Evolutionary conservation across 2,888 invertebrate species (phyloP).

Genomic region (Atethmia centrago): DNA sequence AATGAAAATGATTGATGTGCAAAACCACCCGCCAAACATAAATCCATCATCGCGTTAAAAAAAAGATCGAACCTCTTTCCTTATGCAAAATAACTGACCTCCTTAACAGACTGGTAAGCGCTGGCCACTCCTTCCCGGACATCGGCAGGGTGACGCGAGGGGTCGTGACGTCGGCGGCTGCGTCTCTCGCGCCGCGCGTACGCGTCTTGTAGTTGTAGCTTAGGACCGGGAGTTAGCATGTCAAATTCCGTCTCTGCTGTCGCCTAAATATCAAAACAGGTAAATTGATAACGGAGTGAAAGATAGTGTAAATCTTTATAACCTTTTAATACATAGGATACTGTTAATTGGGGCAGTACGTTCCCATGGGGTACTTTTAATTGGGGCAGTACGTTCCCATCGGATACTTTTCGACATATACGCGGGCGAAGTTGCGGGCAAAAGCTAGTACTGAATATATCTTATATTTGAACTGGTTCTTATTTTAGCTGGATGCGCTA

Average conservation of each 20-base stretch:
- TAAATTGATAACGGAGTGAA: slow-evolving; percentile 91
- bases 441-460: neutral
- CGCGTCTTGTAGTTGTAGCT: slow-evolving; percentile 91
- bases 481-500: too few species aligned
- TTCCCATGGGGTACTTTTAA: too few species aligned
- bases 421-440: too few species aligned
- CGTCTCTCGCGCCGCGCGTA: slow-evolving; percentile 86
- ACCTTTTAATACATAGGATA: too few species aligned
- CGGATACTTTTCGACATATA: too few species aligned
- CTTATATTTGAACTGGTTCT: neutral
- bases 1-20: neutral
- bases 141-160: slow-evolving; percentile 95
- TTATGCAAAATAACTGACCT: slow-evolving; percentile 90
- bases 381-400: too few species aligned
- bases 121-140: slow-evolving; percentile 98
- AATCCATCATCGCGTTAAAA: neutral
- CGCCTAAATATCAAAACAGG: slow-evolving; percentile 89
- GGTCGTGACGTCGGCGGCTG: slow-evolving; percentile 92
- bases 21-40: neutral
- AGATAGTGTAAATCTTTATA: neutral
- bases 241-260: slow-evolving; percentile 98
- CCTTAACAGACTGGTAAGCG: slow-evolving; percentile 96
- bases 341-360: too few species aligned
- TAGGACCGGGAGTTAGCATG: slow-evolving; percentile 98
- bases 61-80: neutral